phyloP scores from a whole-genome alignment of 2,888 invertebrate species.

The Epinotia bilunana region DNA sequence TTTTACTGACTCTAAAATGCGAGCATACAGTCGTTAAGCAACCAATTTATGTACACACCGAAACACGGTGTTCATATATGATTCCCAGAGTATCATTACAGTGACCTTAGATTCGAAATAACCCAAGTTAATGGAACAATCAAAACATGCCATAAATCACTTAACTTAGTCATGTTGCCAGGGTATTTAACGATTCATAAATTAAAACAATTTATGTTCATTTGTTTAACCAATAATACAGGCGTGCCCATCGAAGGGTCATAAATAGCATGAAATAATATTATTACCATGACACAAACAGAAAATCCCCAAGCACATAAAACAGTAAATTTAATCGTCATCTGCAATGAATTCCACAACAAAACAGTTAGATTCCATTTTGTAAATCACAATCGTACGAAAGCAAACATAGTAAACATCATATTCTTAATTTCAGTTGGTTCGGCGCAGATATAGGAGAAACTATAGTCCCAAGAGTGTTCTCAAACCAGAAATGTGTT shows the following conservation, averaged over 20 bases:
- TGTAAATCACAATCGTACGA: constrained; percentile 16
- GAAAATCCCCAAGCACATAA: constrained; percentile 29
- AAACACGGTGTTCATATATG: neutral
- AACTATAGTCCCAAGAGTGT: neutral
- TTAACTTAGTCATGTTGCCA: constrained; percentile 75
- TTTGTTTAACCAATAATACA: constrained; percentile 37
- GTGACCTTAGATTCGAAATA: constrained; percentile 57
- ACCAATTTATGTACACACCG: constrained; percentile 17
- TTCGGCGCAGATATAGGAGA: neutral
- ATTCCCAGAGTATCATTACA: constrained; percentile 21
- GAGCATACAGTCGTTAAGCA: constrained; percentile 12
- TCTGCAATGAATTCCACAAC: constrained; percentile 10
- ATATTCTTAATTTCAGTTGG: neutral
- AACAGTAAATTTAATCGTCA: constrained; percentile 15
- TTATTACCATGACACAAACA: constrained; percentile 14
- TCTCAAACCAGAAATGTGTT: constrained; percentile 27
- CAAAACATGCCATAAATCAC: constrained; percentile 77
- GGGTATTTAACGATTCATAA: constrained; percentile 67
- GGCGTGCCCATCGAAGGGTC: constrained; percentile 19
- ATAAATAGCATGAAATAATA: constrained; percentile 24
- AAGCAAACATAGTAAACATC: constrained; percentile 2
- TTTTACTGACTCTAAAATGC: neutral
- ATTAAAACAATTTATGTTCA: constrained; percentile 39
- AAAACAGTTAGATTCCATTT: constrained; percentile 18
- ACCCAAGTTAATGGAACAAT: constrained; percentile 71